Evolutionary conservation across 2,888 invertebrate genomes (phyloP), one percentile per base, ranked within the genome.

Genomic region (Apocheima hispidaria): DNA sequence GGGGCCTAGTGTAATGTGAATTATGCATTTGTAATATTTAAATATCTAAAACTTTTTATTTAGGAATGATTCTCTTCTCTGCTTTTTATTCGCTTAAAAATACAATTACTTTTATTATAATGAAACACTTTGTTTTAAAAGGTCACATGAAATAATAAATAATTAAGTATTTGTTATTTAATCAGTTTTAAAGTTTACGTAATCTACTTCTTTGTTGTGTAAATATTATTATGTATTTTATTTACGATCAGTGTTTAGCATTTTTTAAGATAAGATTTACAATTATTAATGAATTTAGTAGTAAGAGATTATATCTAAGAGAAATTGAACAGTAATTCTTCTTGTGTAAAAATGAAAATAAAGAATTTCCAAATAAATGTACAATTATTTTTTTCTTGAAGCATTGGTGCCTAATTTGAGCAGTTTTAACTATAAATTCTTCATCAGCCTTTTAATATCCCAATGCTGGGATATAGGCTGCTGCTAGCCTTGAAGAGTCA

Each of bases 291-390:
- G 74, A 72, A 81, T 52, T 66, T 87, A 86, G 73, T 77, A 78
- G 74, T 86, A 87, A 82, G 82, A 79, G 79, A 80, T 80, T 81
- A 76, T 83, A 76, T 83, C 66, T 84, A 87, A 83, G 82, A 74
- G 78, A 82, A 82, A 86, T 83, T 84, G 75, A 82, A 78, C 77
- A 82, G 81, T 46, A 30, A 46, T 82, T 86, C 83, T 87, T 84
- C 83, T 82, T 85, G 84, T 91, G 89, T 88, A 90, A 86, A 90
- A 88, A 87, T 79, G 71, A 72, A 83, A 85, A 85, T 87, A 88
- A 89, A 88, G 77, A 83, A 84, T 87, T 86, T 83, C 78, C 74
- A 86, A 87, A 81, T 65, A 71, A 66, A 63, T 54, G 48, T 52
- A 40, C 1, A 4, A 5, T 28, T 0, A 2, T 28, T 16, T 44